phyloP scores from a whole-genome alignment of 2,113 vertebrate genomes.

The Thamnaconus septentrionalis region DNA sequence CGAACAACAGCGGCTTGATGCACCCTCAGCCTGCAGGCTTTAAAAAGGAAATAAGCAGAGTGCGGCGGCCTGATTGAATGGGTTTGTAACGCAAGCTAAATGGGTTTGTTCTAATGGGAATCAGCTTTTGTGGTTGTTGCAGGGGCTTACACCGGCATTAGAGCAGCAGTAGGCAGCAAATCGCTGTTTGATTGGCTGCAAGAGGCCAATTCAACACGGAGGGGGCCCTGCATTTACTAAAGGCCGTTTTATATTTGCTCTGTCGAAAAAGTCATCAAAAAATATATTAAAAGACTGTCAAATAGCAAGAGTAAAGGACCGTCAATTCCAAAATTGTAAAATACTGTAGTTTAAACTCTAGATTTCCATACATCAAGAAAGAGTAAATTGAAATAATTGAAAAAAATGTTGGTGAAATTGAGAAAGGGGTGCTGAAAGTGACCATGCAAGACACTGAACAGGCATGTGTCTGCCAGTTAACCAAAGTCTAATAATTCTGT shows the following conservation, averaged over 20 bases:
- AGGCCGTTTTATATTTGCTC: slow-evolving; percentile 34
- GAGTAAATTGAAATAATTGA: too few relatives aligned
- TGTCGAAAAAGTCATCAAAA: slow-evolving; percentile 32
- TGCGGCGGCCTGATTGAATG: slow-evolving; percentile 60
- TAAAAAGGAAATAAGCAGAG: slow-evolving; percentile 44
- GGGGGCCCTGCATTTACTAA: slow-evolving; percentile 47
- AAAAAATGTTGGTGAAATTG: too few relatives aligned
- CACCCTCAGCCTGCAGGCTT: slow-evolving; percentile 53
- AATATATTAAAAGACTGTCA: too few relatives aligned
- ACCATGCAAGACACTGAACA: too few relatives aligned
- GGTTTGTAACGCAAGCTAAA: slow-evolving; percentile 70
- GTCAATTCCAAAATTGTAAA: too few relatives aligned
- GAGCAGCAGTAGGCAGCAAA: slow-evolving; percentile 38
- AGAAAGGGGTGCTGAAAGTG: too few relatives aligned
- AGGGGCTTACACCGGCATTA: slow-evolving; percentile 47
- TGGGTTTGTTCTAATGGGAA: slow-evolving; percentile 69
- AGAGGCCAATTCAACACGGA: slow-evolving; percentile 36
- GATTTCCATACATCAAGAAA: too few relatives aligned
- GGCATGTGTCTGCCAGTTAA: too few relatives aligned
- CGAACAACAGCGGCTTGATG: slow-evolving; percentile 51
- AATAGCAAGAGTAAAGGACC: too few relatives aligned
- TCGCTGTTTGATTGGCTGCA: slow-evolving; percentile 45
- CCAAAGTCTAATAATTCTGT: too few relatives aligned
- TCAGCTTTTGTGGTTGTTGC: slow-evolving; percentile 49
- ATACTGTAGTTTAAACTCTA: too few relatives aligned